These are phyloP conservation scores for Pogonus chalceus DNA, from an alignment of 1,140 invertebrate genomes.

Conservation along the genomic window DNA sequence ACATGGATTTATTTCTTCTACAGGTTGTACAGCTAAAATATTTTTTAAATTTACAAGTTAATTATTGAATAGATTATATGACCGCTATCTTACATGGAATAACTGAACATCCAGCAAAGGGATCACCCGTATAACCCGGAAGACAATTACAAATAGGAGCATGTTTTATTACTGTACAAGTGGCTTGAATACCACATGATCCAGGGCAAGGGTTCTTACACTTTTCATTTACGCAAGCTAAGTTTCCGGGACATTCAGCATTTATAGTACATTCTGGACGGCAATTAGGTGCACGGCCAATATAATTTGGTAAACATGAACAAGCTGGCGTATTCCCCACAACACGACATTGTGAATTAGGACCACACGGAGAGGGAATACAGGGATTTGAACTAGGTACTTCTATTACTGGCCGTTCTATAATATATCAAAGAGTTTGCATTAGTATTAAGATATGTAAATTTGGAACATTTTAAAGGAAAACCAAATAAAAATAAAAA, in stretches of 20 bases:
- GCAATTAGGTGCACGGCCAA: slow-evolving; percentile 50
- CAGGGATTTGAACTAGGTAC: slow-evolving; percentile 41
- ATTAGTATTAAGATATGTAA: not conserved
- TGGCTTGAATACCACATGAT: slow-evolving; percentile 48
- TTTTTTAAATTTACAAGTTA: not conserved
- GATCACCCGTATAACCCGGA: slow-evolving; percentile 49
- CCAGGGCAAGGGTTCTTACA: slow-evolving; percentile 51
- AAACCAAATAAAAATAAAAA: no score
- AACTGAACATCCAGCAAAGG: slow-evolving; percentile 42
- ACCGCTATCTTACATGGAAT: slow-evolving; percentile 35
- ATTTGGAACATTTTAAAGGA: not conserved
- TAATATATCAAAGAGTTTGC: not conserved
- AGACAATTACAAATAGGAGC: slow-evolving; percentile 49
- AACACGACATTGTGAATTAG: slow-evolving; percentile 49
- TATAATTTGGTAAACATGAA: slow-evolving; percentile 46
- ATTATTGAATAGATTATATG: not conserved
- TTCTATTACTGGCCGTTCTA: slow-evolving; percentile 28
- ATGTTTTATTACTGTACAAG: slow-evolving; percentile 51
- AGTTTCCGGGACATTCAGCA: slow-evolving; percentile 48
- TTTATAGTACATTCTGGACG: slow-evolving; percentile 55
- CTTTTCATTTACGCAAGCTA: slow-evolving; percentile 52
- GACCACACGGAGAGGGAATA: slow-evolving; percentile 53
- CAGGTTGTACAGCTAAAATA: slow-evolving; percentile 25
- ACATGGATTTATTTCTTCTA: slow-evolving; percentile 44
- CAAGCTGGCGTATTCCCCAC: slow-evolving; percentile 47